These are phyloP conservation scores for Lota lota DNA, from an alignment of 2,113 vertebrate species.

Conservation along the genomic window DNA sequence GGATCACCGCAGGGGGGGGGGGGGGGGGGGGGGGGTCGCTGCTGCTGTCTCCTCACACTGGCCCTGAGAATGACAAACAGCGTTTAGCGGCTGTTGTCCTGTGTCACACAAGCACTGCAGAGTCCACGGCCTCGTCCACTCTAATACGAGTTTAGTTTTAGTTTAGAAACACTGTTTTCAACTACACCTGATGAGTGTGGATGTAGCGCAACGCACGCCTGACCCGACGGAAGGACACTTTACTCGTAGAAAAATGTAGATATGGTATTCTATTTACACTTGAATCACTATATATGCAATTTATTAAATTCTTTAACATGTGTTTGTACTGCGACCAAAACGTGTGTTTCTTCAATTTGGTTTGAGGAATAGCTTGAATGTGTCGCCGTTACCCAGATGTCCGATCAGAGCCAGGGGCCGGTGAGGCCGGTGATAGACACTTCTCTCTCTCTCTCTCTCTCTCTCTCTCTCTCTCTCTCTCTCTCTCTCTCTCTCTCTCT, in stretches of 20 bases:
- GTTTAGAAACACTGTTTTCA: too few relatives aligned
- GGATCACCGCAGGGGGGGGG: slow-evolving; percentile 29
- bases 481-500: too few relatives aligned
- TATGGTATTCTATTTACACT: too few relatives aligned
- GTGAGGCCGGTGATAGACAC: slow-evolving; percentile 75
- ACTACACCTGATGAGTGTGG: too few relatives aligned
- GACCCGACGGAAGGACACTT: too few relatives aligned
- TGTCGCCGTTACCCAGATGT: slow-evolving; percentile 70
- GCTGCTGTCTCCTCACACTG: background rate
- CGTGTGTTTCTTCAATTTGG: slow-evolving; percentile 11
- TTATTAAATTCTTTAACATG: too few relatives aligned
- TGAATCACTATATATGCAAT: too few relatives aligned
- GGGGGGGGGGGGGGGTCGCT: too few relatives aligned
- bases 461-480: too few relatives aligned
- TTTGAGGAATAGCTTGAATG: slow-evolving; percentile 42
- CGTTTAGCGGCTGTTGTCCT: slow-evolving; percentile 42
- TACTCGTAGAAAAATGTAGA: too few relatives aligned
- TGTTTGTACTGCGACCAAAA: slow-evolving; percentile 19
- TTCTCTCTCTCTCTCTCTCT: slow-evolving; percentile 18
- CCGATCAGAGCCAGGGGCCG: slow-evolving; percentile 62
- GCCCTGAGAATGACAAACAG: slow-evolving; percentile 63
- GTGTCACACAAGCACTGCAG: slow-evolving; percentile 12
- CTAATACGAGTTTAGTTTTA: too few relatives aligned
- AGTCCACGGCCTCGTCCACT: background rate
- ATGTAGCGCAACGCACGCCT: too few relatives aligned